A percentile compares a stretch with the other conserved stretches of the same genome.
Conservation (phyloP, 2,113 vertebrate genomes). For the Ciconia maguari region DNA sequence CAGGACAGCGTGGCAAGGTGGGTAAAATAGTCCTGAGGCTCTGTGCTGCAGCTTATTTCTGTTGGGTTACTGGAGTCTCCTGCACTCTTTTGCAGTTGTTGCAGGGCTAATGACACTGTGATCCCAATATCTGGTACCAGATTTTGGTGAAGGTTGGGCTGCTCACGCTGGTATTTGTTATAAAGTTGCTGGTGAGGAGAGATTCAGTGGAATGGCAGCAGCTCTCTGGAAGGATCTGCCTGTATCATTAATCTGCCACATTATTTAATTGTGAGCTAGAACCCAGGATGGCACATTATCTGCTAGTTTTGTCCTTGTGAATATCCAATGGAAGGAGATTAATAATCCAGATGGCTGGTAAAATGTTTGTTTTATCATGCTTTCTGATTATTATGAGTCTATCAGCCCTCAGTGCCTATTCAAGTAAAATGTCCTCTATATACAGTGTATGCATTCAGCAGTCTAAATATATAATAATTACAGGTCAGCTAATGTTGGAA, state of each 20-base stretch:
- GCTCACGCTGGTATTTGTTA: neutral
- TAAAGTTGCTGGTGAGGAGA: neutral
- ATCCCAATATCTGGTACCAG: accelerated
- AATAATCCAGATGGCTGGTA: neutral
- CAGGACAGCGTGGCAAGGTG: neutral
- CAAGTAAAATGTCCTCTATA: neutral
- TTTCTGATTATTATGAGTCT: neutral
- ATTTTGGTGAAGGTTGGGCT: neutral
- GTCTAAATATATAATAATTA: neutral
- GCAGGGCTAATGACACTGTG: neutral
- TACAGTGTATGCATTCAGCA: neutral
- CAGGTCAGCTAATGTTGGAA: constrained; percentile 4
- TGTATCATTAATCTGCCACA: neutral
- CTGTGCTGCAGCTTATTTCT: neutral
- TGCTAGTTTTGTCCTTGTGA: neutral
- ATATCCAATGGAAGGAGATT: neutral
- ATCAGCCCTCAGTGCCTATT: neutral
- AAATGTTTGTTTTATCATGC: neutral
- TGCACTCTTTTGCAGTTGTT: no score
- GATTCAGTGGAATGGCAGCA: neutral
- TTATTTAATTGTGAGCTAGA: neutral
- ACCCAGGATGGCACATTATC: neutral
- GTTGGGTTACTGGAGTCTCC: neutral
- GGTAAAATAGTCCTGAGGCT: neutral
- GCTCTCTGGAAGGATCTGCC: neutral